Conservation (phyloP, 2,888 invertebrate species). For the Diaperis boleti region DNA sequence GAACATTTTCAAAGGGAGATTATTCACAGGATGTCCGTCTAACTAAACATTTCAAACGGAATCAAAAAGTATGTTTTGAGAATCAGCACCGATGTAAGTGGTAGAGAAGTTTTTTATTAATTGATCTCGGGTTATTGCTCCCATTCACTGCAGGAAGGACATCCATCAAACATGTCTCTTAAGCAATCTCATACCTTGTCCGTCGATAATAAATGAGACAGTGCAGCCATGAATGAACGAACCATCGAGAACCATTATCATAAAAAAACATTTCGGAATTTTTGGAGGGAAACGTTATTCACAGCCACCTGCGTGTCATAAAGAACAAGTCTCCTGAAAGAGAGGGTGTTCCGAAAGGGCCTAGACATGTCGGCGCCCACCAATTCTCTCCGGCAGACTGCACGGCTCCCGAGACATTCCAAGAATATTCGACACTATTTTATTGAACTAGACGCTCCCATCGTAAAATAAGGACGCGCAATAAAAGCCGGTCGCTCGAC, state of each 20-base stretch:
- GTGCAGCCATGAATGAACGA: conserved; percentile 32
- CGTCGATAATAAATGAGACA: conserved; percentile 31
- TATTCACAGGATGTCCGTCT: too few species aligned
- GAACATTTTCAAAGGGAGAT: too few species aligned
- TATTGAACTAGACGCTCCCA: conserved; percentile 16
- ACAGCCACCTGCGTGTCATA: conserved; percentile 35
- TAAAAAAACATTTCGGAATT: conserved; percentile 34
- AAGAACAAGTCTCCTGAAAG: conserved; percentile 11
- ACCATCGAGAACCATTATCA: conserved; percentile 28
- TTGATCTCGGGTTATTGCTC: conserved; percentile 14
- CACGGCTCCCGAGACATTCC: conserved; percentile 30
- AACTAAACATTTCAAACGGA: too few species aligned
- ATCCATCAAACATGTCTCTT: conserved; percentile 22
- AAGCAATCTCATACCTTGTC: conserved; percentile 26
- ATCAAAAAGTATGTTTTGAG: too few species aligned
- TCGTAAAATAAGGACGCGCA: conserved; percentile 1
- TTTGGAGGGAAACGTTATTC: conserved; percentile 26
- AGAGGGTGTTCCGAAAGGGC: conserved; percentile 37
- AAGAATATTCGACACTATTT: conserved; percentile 13
- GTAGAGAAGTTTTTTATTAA: neutral
- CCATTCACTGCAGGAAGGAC: conserved; percentile 1
- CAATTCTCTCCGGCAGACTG: conserved; percentile 29
- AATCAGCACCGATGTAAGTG: neutral
- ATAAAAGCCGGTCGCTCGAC: conserved; percentile 18
- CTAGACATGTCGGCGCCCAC: conserved; percentile 42